These are phyloP conservation scores for Microcaecilia unicolor DNA, from an alignment of 2,797 vertebrate genomes.

Conservation along the genomic window DNA sequence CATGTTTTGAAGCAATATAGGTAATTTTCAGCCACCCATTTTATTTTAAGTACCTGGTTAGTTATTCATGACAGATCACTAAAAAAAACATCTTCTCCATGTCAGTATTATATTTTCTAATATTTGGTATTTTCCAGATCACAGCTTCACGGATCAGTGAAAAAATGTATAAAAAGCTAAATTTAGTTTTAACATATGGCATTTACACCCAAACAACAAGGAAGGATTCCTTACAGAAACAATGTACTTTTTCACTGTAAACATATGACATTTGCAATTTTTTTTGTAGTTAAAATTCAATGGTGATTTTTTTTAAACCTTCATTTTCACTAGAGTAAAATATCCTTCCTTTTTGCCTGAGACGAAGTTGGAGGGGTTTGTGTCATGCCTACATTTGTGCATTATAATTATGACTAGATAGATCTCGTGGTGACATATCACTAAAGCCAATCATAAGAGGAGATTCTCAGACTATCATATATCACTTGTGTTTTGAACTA, in stretches of 20 bases:
- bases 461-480: slow-evolving; percentile 51
- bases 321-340: slow-evolving; percentile 1
- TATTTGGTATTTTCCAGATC: too few species aligned
- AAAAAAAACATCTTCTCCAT: too few species aligned
- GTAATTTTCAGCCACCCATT: too few species aligned
- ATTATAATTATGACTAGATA: neutral
- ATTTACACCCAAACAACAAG: too few species aligned
- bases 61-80: too few species aligned
- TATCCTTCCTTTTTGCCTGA: too few species aligned
- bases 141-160: too few species aligned
- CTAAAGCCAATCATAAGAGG: slow-evolving; percentile 58
- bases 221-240: too few species aligned
- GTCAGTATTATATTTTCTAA: too few species aligned
- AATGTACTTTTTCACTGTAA: too few species aligned
- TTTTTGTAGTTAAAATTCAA: slow-evolving; percentile 12
- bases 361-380: neutral
- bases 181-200: slow-evolving; percentile 15
- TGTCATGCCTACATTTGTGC: neutral
- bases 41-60: too few species aligned
- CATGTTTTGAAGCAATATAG: too few species aligned
- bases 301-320: slow-evolving; percentile 22
- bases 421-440: slow-evolving; percentile 36
- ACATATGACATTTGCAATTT: neutral
- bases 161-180: neutral
- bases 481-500: slow-evolving; percentile 59